Conservation (phyloP, 1,140 invertebrate species). For the Drosophila guanche region DNA sequence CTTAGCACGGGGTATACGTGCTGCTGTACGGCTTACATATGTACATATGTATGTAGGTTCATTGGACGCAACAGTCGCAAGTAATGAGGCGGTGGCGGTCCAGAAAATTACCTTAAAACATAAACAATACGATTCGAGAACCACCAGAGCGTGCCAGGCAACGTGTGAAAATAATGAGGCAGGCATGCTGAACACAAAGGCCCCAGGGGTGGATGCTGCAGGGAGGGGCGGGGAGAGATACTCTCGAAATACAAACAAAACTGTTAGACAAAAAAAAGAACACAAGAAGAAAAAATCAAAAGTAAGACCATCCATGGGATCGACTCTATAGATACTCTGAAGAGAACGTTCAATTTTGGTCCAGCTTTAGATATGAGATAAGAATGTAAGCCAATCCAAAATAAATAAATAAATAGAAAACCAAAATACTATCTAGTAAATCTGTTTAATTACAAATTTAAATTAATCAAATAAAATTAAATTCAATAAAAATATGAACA, state of each 20-base stretch:
- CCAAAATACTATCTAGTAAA: too few relatives aligned
- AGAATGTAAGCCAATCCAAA: too few relatives aligned
- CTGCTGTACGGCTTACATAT: too few relatives aligned
- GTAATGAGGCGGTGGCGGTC: slow-evolving; percentile 51
- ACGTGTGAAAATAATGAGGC: slow-evolving; percentile 79
- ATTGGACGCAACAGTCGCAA: slow-evolving; percentile 73
- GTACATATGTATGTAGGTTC: slow-evolving; percentile 8
- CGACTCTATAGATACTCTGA: too few relatives aligned
- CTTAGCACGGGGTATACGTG: not conserved
- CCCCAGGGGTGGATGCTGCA: slow-evolving; percentile 4
- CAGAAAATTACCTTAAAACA: slow-evolving; percentile 75
- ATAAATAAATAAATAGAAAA: too few relatives aligned
- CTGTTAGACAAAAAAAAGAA: not conserved
- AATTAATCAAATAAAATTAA: too few relatives aligned
- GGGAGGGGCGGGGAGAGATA: not conserved
- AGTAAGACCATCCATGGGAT: too few relatives aligned
- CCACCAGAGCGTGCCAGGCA: slow-evolving; percentile 54
- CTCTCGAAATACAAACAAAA: slow-evolving; percentile 35
- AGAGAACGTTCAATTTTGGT: too few relatives aligned
- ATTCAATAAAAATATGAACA: too few relatives aligned
- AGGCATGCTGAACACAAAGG: slow-evolving; percentile 68
- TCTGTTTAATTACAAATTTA: too few relatives aligned
- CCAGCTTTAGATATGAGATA: too few relatives aligned
- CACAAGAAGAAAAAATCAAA: slow-evolving; percentile 5
- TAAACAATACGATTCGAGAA: slow-evolving; percentile 49